A percentile compares a stretch with the other conserved stretches of the same genome.
Evolutionary conservation across 2,888 invertebrate species (phyloP).

Genomic region (Cylindroiulus punctatus): DNA sequence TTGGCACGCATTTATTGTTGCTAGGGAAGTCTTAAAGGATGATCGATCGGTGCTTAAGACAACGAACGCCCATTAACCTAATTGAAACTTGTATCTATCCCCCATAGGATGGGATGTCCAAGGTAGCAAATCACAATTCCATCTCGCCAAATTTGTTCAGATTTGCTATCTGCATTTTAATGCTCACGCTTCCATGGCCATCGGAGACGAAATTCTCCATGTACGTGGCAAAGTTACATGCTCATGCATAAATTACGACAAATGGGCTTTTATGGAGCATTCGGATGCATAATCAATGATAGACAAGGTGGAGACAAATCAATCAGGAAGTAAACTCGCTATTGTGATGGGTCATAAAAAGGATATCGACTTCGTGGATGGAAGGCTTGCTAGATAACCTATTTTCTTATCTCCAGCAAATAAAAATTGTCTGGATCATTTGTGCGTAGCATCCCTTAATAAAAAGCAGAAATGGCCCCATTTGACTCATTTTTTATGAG

Average conservation of each 20-base stretch:
- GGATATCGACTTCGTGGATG: slow-evolving; percentile 17
- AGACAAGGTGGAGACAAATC: slow-evolving; percentile 34
- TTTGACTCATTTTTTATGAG: neutral
- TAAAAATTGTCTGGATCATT: slow-evolving; percentile 16
- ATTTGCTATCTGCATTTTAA: neutral
- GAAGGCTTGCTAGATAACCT: neutral
- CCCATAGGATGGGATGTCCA: neutral
- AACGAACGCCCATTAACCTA: slow-evolving; percentile 27
- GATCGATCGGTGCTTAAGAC: slow-evolving; percentile 20
- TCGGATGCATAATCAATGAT: slow-evolving; percentile 6
- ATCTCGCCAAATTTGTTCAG: neutral
- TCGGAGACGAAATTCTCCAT: neutral
- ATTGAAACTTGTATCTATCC: neutral
- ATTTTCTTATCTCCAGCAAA: slow-evolving; percentile 12
- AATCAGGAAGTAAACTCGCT: slow-evolving; percentile 23
- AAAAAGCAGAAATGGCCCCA: neutral
- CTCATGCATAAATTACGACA: neutral
- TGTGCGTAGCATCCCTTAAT: neutral
- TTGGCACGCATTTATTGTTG: neutral
- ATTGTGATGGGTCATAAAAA: slow-evolving; percentile 9
- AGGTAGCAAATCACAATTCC: slow-evolving; percentile 27
- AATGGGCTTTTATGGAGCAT: neutral
- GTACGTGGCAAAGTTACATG: neutral
- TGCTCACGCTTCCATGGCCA: neutral
- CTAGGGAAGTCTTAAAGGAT: neutral